Conservation (phyloP, 2,113 vertebrate genomes). For the Lamprologus sp. region DNA sequence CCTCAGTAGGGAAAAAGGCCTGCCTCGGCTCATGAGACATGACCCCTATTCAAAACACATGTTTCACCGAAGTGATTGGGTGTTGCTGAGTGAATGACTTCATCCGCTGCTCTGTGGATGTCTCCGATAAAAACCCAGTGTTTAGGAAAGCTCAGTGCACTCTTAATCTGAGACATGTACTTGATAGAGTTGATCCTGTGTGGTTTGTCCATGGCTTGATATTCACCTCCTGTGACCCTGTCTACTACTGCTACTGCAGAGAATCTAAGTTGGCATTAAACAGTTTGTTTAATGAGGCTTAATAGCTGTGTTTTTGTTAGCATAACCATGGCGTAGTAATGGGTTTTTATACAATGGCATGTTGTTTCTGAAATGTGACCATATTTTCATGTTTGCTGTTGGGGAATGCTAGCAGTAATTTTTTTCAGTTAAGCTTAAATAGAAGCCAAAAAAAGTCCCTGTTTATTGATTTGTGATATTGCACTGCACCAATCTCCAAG, state of each 20-base stretch:
- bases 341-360: not conserved
- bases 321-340: not conserved
- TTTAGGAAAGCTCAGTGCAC: not conserved
- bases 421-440: not conserved
- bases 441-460: not conserved
- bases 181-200: not conserved
- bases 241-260: not conserved
- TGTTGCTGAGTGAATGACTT: constrained; percentile 1
- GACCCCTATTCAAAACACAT: constrained; percentile 16
- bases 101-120: not conserved
- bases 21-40: not conserved
- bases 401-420: rapidly evolving
- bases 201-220: not conserved
- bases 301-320: not conserved
- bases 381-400: not conserved
- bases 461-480: not conserved
- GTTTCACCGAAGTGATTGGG: constrained; percentile 33
- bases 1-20: not conserved
- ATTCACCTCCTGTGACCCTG: not conserved
- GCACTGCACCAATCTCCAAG: not conserved
- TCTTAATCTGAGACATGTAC: not conserved
- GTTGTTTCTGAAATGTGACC: not conserved
- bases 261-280: not conserved
- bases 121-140: not conserved
- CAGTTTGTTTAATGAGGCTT: not conserved